Base-by-base conservation (phyloP, 1,140 invertebrate genomes). In the Macrobrachium rosenbergii region DNA sequence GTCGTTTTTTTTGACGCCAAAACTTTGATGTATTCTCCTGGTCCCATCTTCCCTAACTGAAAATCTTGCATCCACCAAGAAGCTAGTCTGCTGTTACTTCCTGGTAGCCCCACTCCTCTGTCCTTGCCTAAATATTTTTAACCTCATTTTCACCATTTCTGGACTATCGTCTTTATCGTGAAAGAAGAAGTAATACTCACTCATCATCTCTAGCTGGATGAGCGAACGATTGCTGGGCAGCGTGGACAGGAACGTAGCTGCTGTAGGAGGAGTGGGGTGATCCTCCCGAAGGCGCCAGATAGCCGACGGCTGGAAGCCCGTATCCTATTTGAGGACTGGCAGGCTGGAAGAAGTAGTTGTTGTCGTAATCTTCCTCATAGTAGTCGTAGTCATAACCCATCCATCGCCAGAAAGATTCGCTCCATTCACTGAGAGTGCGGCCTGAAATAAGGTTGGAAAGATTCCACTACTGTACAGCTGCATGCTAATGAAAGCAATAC, bases 161-260 rank as follows among this genome's bases (percentile, higher is more conserved):
- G 12, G 10, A 21, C 12, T 37, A 75, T 17, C 19, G 23, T 5
- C 72, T 16, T 28, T 5, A 17, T 37, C 19, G 28, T 17, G 12
- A 37, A 37, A 14, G 1, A 78, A 21, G 10, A 14, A 8, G 19
- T 21, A 10, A 17, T 2, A 88, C 87, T 88, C 43, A 88, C 88
- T 81, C 73, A 77, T 88, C 88, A 43, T 88, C 81, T 45, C 88
- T 63, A 28, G 88, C 88, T 8, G 82, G 82, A 10, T 84, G 82
- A 21, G 12, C 37, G 58, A 67, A 78, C 2, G 52, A 28, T 2
- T 67, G 59, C 11, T 11, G 67, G 62, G n/a, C 37, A n/a, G 21
- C 17, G 1, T 64, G 75, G 28, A 77, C 45, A 73, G 83, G 83
- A 2, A 37, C 16, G 67, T 88, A 81, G 77, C 80, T 88, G 58